Evolutionary conservation across 2,113 vertebrate genomes (phyloP).

Genomic region (Tragulus kanchil): DNA sequence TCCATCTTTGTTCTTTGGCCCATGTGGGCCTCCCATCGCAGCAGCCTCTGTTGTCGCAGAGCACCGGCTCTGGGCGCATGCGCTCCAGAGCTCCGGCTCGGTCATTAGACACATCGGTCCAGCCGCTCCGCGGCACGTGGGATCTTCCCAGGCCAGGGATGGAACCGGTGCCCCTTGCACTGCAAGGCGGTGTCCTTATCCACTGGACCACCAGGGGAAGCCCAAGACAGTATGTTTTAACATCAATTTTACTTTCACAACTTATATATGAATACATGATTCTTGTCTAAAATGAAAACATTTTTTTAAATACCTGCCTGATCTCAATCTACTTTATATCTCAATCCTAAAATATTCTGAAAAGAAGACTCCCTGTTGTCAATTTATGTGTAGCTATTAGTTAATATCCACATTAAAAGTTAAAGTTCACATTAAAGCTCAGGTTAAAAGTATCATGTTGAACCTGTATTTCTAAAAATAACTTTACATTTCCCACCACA

Average conservation of each 20-base stretch:
- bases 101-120: too few species aligned
- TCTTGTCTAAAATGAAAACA: neutral
- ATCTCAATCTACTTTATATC: conserved; percentile 1
- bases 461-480: neutral
- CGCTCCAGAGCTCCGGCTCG: too few species aligned
- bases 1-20: too few species aligned
- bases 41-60: too few species aligned
- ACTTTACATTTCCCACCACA: neutral
- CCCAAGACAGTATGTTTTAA: neutral
- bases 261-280: neutral
- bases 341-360: neutral
- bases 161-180: too few species aligned
- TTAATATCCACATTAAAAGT: neutral
- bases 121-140: too few species aligned
- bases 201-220: too few species aligned
- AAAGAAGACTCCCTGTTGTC: neutral
- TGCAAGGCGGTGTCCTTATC: too few species aligned
- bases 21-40: too few species aligned
- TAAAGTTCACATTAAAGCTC: neutral
- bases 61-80: too few species aligned
- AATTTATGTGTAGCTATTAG: neutral
- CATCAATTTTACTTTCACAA: neutral
- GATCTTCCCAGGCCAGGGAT: too few species aligned
- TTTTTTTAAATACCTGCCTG: neutral
- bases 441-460: neutral